These are phyloP conservation scores for Eulacestoma nigropectus DNA, from an alignment of 2,113 vertebrate genomes.

Conservation along the genomic window DNA sequence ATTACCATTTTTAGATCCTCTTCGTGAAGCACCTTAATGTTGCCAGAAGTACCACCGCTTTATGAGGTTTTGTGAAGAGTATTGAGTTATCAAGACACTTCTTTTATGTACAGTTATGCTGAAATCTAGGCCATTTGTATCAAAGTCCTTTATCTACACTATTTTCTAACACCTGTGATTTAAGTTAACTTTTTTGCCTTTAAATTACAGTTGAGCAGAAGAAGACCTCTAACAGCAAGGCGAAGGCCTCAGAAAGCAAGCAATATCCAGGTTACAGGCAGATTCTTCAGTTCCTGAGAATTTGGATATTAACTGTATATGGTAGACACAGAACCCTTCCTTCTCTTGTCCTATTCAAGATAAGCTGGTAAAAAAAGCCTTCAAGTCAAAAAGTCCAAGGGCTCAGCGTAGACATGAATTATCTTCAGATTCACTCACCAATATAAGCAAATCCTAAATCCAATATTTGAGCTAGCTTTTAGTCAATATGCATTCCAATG, in stretches of 20 bases:
- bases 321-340: neutral
- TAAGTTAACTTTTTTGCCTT: neutral
- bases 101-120: neutral
- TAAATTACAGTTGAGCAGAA: neutral
- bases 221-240: neutral
- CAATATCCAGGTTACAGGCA: neutral
- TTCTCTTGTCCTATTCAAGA: neutral
- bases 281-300: neutral
- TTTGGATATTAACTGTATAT: neutral
- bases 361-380: neutral
- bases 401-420: neutral
- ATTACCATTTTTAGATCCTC: neutral
- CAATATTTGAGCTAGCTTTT: neutral
- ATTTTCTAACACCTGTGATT: neutral
- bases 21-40: neutral
- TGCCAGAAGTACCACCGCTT: rapidly evolving
- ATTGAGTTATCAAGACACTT: neutral
- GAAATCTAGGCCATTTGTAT: neutral
- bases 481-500: neutral
- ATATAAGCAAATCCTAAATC: neutral
- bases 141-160: neutral
- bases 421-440: neutral
- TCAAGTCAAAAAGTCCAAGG: neutral
- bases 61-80: neutral
- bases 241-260: neutral